These are phyloP conservation scores for Microplitis mediator DNA, from an alignment of 1,140 invertebrate species.

Conservation along the genomic window DNA sequence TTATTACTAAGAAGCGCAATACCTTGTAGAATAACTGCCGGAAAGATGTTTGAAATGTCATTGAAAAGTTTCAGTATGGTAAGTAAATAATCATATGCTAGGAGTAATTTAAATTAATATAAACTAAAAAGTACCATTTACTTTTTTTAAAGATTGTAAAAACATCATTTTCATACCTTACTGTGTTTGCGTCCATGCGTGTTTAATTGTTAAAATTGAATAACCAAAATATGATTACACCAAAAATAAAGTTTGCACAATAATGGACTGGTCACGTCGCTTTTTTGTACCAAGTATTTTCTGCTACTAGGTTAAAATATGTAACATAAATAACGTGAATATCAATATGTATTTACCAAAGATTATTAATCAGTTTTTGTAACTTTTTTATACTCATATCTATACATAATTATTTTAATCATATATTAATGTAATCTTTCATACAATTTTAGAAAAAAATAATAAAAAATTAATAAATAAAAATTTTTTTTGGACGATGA, in stretches of 20 bases:
- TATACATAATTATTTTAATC: too few species aligned
- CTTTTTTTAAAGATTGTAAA: conserved; percentile 18
- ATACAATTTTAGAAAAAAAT: too few species aligned
- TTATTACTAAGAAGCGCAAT: conserved; percentile 27
- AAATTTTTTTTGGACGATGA: too few species aligned
- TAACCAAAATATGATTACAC: neutral
- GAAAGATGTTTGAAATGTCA: conserved; percentile 23
- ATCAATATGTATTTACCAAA: too few species aligned
- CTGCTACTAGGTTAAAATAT: neutral
- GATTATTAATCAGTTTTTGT: neutral
- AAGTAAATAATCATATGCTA: neutral
- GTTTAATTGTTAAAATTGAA: neutral
- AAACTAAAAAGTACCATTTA: neutral
- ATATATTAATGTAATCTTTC: too few species aligned
- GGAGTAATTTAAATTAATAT: neutral
- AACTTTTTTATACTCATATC: neutral
- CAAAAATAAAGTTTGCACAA: too few species aligned
- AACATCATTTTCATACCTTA: conserved; percentile 23
- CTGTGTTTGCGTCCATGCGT: conserved; percentile 21
- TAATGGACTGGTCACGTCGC: neutral
- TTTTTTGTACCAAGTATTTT: neutral
- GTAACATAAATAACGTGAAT: too few species aligned
- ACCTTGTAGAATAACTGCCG: conserved; percentile 27
- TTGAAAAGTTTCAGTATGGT: conserved; percentile 31
- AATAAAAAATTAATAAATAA: too few species aligned